Conservation (phyloP, 2,797 vertebrate genomes). For the Babyrousa celebensis region DNA sequence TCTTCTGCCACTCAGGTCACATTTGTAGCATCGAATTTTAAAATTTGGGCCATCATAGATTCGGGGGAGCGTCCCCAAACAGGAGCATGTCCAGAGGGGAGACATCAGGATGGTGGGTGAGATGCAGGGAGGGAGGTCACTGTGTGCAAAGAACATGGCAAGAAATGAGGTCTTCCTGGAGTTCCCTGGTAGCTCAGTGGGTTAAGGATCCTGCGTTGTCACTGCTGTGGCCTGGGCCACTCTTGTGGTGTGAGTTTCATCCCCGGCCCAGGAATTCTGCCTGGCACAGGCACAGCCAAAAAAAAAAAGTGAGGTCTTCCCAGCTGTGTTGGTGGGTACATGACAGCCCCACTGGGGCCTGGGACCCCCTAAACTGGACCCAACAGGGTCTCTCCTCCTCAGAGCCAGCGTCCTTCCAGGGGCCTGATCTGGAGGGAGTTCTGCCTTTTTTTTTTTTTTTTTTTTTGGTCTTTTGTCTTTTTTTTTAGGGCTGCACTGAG, state of each 20-base stretch:
- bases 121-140: too few species aligned
- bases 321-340: neutral
- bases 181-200: too few species aligned
- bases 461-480: too few species aligned
- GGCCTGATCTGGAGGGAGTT: neutral
- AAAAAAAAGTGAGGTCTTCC: too few species aligned
- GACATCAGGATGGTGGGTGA: fast-evolving
- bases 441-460: too few species aligned
- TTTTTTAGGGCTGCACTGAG: too few species aligned
- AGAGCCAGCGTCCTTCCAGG: neutral
- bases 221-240: too few species aligned
- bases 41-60: fast-evolving
- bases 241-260: too few species aligned
- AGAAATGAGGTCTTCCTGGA: neutral
- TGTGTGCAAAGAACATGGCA: neutral
- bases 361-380: neutral
- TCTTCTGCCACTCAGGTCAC: neutral
- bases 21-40: neutral
- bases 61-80: neutral
- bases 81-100: neutral
- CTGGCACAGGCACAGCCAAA: too few species aligned
- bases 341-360: neutral
- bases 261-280: too few species aligned
- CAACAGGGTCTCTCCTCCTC: fast-evolving
- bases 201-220: too few species aligned